Evolutionary conservation across 2,888 invertebrate genomes (phyloP).

Genomic region (Lamproptera curius): DNA sequence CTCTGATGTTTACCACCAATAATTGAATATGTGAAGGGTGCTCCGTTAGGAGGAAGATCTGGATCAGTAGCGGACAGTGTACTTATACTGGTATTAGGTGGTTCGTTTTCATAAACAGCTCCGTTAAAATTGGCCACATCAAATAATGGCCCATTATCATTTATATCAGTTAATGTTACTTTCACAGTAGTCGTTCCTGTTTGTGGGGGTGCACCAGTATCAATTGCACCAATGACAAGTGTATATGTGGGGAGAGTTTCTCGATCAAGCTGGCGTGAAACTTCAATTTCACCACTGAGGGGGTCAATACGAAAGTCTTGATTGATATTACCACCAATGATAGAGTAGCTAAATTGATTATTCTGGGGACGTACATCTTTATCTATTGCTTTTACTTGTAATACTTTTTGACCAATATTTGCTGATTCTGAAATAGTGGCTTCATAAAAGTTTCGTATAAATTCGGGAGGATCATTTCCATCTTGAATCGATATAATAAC

Average conservation of each 20-base stretch:
- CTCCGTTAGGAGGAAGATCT: slow-evolving; percentile 93
- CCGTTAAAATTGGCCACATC: slow-evolving; percentile 84
- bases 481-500: slow-evolving; percentile 96
- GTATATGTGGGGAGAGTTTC: slow-evolving; percentile 87
- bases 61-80: slow-evolving; percentile 92
- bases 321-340: slow-evolving; percentile 89
- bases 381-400: slow-evolving; percentile 91
- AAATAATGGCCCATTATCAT: slow-evolving; percentile 94
- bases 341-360: slow-evolving; percentile 94
- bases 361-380: slow-evolving; percentile 94
- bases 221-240: slow-evolving; percentile 90
- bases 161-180: slow-evolving; percentile 90
- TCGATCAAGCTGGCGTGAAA: slow-evolving; percentile 86
- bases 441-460: slow-evolving; percentile 87
- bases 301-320: slow-evolving; percentile 94
- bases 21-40: slow-evolving; percentile 90
- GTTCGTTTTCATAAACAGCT: slow-evolving; percentile 91
- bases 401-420: slow-evolving; percentile 83
- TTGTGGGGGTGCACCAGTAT: slow-evolving; percentile 92
- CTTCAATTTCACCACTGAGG: slow-evolving; percentile 89
- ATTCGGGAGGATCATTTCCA: slow-evolving; percentile 97
- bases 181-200: slow-evolving; percentile 93
- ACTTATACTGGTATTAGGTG: slow-evolving; percentile 88
- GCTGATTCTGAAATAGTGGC: slow-evolving; percentile 90
- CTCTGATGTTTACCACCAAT: slow-evolving; percentile 88